phyloP scores from a whole-genome alignment of 2,888 invertebrate genomes.

The Amphipoea oculea region DNA sequence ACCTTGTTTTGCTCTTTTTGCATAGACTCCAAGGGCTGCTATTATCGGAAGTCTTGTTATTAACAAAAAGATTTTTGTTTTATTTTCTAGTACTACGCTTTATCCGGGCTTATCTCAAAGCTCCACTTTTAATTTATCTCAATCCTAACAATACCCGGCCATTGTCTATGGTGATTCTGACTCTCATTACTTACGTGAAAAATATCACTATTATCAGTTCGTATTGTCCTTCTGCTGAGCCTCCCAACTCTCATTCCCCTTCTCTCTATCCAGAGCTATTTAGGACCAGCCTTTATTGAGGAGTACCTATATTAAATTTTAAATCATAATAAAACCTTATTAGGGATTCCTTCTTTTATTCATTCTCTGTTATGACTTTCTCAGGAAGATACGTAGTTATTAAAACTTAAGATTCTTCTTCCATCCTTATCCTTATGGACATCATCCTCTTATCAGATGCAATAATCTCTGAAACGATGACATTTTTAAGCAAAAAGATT shows the following conservation, averaged over 20 bases:
- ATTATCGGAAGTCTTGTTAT: not conserved
- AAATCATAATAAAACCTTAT: slow-evolving; percentile 17
- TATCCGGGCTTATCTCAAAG: not conserved
- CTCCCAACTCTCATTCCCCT: too few relatives aligned
- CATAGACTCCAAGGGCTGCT: not conserved
- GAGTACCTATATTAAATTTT: not conserved
- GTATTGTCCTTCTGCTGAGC: not conserved
- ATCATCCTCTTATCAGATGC: slow-evolving; percentile 41
- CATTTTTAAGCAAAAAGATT: slow-evolving; percentile 60
- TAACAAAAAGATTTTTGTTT: not conserved
- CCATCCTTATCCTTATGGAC: slow-evolving; percentile 43
- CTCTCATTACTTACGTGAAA: not conserved
- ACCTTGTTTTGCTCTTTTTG: not conserved
- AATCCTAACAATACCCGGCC: too few relatives aligned
- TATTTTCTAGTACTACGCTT: not conserved
- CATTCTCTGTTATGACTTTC: slow-evolving; percentile 38
- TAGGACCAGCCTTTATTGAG: not conserved
- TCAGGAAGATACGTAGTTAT: slow-evolving; percentile 40
- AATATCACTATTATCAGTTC: not conserved
- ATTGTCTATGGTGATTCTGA: not conserved
- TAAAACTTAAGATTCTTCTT: slow-evolving; percentile 41
- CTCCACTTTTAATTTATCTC: not conserved
- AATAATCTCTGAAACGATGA: slow-evolving; percentile 49
- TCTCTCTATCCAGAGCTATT: not conserved
- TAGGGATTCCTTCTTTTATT: slow-evolving; percentile 1